Evolutionary conservation across 35 echinoderm and acorn worm species (phyloP), one percentile per base, ranked within the genome.

Genomic region (Anneissia japonica): DNA sequence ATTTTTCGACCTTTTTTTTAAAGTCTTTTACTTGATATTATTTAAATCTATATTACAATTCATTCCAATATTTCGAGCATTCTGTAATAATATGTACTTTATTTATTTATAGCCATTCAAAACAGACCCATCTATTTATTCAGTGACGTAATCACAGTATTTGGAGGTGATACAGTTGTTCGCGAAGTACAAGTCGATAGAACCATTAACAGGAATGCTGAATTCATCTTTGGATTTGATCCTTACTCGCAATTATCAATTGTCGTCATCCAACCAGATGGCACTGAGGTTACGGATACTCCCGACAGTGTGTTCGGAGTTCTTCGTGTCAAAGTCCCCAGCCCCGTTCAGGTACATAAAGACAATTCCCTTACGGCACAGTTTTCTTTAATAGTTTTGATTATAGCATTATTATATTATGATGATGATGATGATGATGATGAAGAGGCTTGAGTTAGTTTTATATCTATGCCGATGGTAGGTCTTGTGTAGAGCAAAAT

Each of bases 61-160:
- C n/a, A n/a, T n/a, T n/a, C n/a, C n/a, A n/a, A n/a, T n/a, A n/a
- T n/a, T n/a, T n/a, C n/a, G n/a, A n/a, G n/a, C n/a, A n/a, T n/a
- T n/a, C n/a, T n/a, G n/a, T n/a, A n/a, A 56, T 13, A 56, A 56
- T 13, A 56, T 11, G 11, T 11, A 26, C 46, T 56, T 13, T 32
- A 32, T 81, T 81, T 3, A 4, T 29, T 40, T 39, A 29, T 26
- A 81, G 79, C 35, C 30, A 26, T 81, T 37, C 35, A 38, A 5
- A 29, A 81, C 35, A 81, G 79, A 81, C 79, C 79, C 4, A 81
- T 81, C n/a, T 39, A 81, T 6, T 26, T 81, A 14, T 81, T 38
- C 37, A 81, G 79, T 81, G 36, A 81, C 38, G 38, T 39, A 0
- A 81, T 81, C 0, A 26, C 19, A 30, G 16, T 81, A 40, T 38